Evolutionary conservation across 2,888 invertebrate species (phyloP), one percentile per base, ranked within the genome.

Genomic region (Leptinotarsa juncta): DNA sequence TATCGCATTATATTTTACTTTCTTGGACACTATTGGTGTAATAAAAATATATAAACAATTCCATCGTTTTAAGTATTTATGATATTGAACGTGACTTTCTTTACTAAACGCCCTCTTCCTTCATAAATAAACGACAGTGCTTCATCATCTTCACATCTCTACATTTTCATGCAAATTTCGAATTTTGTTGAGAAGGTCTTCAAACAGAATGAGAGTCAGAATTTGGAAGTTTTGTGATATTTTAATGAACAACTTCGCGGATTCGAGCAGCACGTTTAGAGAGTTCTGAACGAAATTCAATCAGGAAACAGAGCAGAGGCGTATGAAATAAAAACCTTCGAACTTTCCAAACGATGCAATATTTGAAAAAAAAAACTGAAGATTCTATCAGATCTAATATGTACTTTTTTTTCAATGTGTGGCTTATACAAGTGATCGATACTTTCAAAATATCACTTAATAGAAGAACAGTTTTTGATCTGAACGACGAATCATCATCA

Each of bases 241-340:
- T 77, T 77, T 77, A 77, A 78, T 77, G 74, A 77, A 74, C 72
- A 76, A 73, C 73, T 77, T 74, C 65, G 70, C 14, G 70, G 70
- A 74, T 72, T 76, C 67, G 42, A 76, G 67, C 70, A 70, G 65
- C 67, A 57, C 49, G 69, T 70, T 42, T 48, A 65, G 23, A 66
- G 62, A 73, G 73, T 65, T 69, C 70, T 50, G 68, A 75, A 66
- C 60, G 53, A 66, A 65, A 73, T 76, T 72, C 75, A 76, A 78
- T 78, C 74, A 76, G 72, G 42, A 73, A 73, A 14, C 20, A 32
- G 32, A 65, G 23, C 55, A 57, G 14, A 12, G 57, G 10, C 57
- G 20, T 4, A 23, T 3, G 23, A 16, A 26, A 15, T 23, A 26
- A 14, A n/a, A 57, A 57, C 2, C 57, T 23, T 57, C 23, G 18